Conservation (phyloP, 2,797 vertebrate genomes). For the Rhabdophis nuchalis region DNA sequence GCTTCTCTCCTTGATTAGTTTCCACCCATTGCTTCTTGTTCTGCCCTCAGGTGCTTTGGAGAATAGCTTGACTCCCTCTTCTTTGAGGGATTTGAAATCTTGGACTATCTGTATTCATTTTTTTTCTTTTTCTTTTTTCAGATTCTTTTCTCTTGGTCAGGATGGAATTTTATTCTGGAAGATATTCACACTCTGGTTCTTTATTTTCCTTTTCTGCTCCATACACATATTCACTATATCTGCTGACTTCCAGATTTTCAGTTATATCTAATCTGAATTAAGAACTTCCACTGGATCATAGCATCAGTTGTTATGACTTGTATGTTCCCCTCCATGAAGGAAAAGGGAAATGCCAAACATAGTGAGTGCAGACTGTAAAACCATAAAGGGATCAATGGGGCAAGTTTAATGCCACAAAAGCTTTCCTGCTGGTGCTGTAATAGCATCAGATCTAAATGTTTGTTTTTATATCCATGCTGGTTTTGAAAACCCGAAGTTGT, state of each 20-base stretch:
- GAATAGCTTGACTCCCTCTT: too few relatives aligned
- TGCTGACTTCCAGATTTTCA: background rate
- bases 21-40: too few relatives aligned
- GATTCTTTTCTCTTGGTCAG: background rate
- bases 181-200: background rate
- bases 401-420: conserved; percentile 39
- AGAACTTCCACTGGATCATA: background rate
- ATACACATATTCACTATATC: background rate
- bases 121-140: too few relatives aligned
- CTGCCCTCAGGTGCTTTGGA: too few relatives aligned
- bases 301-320: background rate
- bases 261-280: background rate
- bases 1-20: too few relatives aligned
- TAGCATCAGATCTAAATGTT: conserved; percentile 32
- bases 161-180: background rate
- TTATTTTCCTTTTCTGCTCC: background rate
- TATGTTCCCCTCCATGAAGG: background rate
- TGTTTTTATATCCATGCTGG: conserved; percentile 1
- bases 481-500: conserved; percentile 13
- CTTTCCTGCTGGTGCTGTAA: conserved; percentile 36
- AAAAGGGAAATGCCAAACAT: background rate
- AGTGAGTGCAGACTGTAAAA: conserved; percentile 12
- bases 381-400: conserved; percentile 38
- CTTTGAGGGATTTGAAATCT: too few relatives aligned
- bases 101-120: background rate